Evolutionary conservation across 1,140 invertebrate species (phyloP), one percentile per base, ranked within the genome.

Genomic region (Habropoda laboriosa): DNA sequence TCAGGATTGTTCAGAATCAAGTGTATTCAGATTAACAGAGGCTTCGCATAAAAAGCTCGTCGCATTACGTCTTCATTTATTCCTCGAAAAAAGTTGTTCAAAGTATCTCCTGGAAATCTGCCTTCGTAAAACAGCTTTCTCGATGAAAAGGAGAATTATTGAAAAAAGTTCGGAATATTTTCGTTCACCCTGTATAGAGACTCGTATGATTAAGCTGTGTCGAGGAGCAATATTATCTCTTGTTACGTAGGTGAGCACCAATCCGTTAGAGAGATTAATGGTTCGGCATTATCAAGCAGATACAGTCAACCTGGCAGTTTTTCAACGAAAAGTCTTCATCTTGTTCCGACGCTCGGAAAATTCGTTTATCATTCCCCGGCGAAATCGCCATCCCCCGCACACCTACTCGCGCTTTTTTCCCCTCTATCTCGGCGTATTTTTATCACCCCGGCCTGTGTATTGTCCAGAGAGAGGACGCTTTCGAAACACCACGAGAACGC

Each of bases 191-290:
- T 40, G n/a, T 38, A 38, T 2, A 24, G 7, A 16, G 0, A 18
- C 21, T 7, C 8, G 70, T 24, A 42, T 13, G 61, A 76, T 76
- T 55, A 67, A 67, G 27, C 38, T 16, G 8, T 7, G n/a, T 12
- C 42, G 27, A 51, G 47, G 47, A 64, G 70, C 12, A 71, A 63
- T 35, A 24, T 35, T 63, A 72, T 67, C 61, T 24, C n/a, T n/a
- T 13, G 45, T 13, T 63, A 24, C 1, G n/a, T 24, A 63, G 60
- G 60, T 24, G 60, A 63, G 13, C 32, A 47, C 13, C 70, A 27
- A 73, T 79, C 58, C 47, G 70, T 47, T 64, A 30, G 70, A 35
- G 57, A 79, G 77, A 79, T 79, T 73, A 79, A 79, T 79, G 77
- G 38, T 40, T 38, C 40, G 30, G 5, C 38, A 30, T 68, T 77